Percentiles rank a stretch among this genome's conserved stretches.
phyloP scores from a whole-genome alignment of 2,113 vertebrate genomes.

The Beaufortia kweichowensis region DNA sequence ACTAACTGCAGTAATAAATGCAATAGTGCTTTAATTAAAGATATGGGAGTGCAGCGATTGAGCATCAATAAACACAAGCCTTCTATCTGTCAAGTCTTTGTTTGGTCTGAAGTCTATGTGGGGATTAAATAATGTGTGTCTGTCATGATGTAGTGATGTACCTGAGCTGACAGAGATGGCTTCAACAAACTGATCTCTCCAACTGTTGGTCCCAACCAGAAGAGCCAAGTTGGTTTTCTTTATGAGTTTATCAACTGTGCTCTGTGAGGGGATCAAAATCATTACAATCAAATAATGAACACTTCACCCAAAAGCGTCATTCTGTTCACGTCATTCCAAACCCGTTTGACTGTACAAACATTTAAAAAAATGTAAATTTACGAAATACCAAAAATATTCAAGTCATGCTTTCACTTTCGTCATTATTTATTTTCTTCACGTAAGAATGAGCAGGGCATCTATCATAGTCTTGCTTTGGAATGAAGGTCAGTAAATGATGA shows the following conservation, averaged over 20 bases:
- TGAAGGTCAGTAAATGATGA: background rate
- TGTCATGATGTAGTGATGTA: constrained; percentile 53
- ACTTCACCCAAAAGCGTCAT: no score
- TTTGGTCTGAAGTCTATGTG: no score
- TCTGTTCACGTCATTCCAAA: background rate
- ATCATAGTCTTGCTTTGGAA: background rate
- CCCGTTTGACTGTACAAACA: background rate
- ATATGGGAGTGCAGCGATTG: background rate
- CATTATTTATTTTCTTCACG: no score
- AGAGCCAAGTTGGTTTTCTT: constrained; percentile 98
- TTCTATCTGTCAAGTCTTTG: background rate
- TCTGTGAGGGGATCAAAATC: constrained; percentile 72
- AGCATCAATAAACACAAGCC: background rate
- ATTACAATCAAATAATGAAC: background rate
- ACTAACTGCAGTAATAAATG: background rate
- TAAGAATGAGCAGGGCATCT: no score
- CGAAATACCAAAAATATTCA: no score
- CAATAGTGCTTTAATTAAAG: background rate
- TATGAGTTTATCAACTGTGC: constrained; percentile 94
- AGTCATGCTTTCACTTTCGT: no score
- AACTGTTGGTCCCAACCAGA: constrained; percentile 93
- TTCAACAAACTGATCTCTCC: constrained; percentile 95
- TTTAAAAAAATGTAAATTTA: no score
- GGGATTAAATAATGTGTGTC: background rate
- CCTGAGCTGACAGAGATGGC: constrained; percentile 92